Percentiles rank a stretch among this genome's conserved stretches.
phyloP scores from a whole-genome alignment of 2,113 vertebrate genomes.

The Rhinogobius similis region DNA sequence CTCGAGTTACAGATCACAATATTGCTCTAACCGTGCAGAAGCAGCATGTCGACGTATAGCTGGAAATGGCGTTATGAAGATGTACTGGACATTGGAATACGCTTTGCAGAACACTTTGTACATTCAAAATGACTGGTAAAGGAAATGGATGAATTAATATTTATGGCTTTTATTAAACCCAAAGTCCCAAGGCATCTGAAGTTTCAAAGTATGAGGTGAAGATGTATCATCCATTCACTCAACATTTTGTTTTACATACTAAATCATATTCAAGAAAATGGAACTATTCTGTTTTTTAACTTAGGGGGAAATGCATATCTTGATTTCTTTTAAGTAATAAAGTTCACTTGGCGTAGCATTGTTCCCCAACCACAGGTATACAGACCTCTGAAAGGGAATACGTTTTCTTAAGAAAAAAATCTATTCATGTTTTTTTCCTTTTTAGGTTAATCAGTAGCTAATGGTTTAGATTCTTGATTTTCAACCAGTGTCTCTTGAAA shows the following conservation, averaged over 20 bases:
- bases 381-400: no score
- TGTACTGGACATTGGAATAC: not conserved
- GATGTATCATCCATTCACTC: not conserved
- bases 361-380: no score
- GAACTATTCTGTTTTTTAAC: not conserved
- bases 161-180: constrained; percentile 2
- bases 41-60: constrained; percentile 7
- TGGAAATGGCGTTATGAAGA: constrained; percentile 1
- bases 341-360: not conserved
- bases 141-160: constrained; percentile 7
- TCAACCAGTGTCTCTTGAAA: no score
- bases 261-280: not conserved
- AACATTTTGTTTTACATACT: not conserved
- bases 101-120: not conserved
- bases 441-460: no score
- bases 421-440: no score
- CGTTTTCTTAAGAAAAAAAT: no score
- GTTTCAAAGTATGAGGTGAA: not conserved
- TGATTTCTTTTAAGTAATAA: not conserved
- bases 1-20: constrained; percentile 35
- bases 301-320: not conserved
- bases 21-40: constrained; percentile 12
- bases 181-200: constrained; percentile 8
- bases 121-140: not conserved
- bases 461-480: no score